Base-by-base conservation (phyloP, 2,888 invertebrate species). In the Bombyx huttoni region DNA sequence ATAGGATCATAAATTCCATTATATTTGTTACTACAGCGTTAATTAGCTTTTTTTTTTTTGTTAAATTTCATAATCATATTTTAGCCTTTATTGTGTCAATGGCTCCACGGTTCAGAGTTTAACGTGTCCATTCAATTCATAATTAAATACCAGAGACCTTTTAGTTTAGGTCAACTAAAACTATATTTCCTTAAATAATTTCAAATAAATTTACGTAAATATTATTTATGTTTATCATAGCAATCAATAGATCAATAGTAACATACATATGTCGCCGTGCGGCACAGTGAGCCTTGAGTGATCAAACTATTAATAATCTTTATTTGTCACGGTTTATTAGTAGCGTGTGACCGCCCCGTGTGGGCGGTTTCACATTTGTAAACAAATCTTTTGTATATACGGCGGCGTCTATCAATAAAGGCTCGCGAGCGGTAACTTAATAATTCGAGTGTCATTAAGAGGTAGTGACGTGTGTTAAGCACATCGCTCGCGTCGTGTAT, bases 391-490 rank as follows among this genome's bases (percentile, higher is more conserved):
- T 48, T 33, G 51, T 49, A 55, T 51, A 63, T 65, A 54, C 51
- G 52, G 50, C 51, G 49, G 12, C 51, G 45, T 49, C 47, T 50
- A 48, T 24, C 47, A 50, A 46, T 33, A 50, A 50, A 50, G 49
- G 3, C 24, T 12, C 40, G 40, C 7, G 40, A 40, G 40, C 40
- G 40, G 40, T 40, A 40, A 40, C 7, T 40, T 40, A 40, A 40
- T 40, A 40, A 40, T 40, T 40, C 9, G 12, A 40, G 40, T 40
- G 40, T 40, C 40, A 40, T 40, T 40, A 40, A 40, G 40, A 40
- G 12, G 55, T 54, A 59, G 67, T 73, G 79, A 70, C 78, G 79
- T 80, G 78, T 80, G 82, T 78, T 75, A 76, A 76, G 75, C 75
- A 73, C 71, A 76, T 73, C 70, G 75, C 70, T 72, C 72, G 72